Evolutionary conservation across 2,113 vertebrate species (phyloP).

Genomic region (Ctenomys sociabilis): DNA sequence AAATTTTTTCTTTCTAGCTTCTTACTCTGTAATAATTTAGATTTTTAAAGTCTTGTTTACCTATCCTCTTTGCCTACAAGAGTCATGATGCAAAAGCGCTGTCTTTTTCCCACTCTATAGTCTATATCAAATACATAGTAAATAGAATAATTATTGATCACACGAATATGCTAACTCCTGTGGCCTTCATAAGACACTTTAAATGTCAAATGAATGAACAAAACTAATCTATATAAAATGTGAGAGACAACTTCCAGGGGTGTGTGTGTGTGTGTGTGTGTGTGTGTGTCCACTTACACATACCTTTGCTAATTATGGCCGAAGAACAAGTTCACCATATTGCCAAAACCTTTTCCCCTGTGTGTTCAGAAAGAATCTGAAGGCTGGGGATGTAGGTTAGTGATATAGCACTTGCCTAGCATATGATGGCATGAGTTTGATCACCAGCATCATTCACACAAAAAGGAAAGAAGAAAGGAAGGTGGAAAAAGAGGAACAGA

Average conservation of each 20-base stretch:
- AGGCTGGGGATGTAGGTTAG: fast-evolving
- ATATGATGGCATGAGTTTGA: not conserved
- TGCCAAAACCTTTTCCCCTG: not conserved
- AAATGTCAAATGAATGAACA: not conserved
- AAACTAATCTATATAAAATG: not conserved
- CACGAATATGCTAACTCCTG: not conserved
- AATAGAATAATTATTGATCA: not conserved
- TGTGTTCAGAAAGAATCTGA: not conserved
- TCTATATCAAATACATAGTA: not conserved
- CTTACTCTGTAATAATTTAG: not conserved
- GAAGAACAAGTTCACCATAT: not conserved
- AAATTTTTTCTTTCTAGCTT: not conserved
- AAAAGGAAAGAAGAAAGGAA: not conserved
- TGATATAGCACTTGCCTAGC: not conserved
- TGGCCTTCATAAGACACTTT: not conserved
- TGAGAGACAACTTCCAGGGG: not conserved
- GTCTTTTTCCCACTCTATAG: not conserved
- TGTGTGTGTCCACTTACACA: not conserved
- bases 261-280: not conserved
- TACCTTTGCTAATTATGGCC: not conserved
- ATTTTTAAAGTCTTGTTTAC: not conserved
- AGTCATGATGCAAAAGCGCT: not conserved
- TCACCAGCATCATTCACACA: not conserved
- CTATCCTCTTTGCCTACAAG: not conserved
- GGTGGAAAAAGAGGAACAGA: not conserved